phyloP scores from a whole-genome alignment of 2,797 vertebrate genomes.

The Sciurus carolinensis region DNA sequence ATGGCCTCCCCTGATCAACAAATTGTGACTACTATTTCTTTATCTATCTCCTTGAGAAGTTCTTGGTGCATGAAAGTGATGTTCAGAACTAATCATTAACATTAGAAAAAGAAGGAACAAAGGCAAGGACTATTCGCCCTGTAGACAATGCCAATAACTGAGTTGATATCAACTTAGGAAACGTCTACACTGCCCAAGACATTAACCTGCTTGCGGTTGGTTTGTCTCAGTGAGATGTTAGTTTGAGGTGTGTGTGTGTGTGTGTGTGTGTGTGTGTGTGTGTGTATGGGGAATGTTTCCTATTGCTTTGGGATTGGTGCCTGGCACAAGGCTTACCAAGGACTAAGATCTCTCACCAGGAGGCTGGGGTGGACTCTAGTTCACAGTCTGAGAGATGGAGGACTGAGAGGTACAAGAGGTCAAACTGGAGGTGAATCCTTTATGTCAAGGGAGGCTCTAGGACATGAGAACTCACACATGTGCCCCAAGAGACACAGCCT shows the following conservation, averaged over 20 bases:
- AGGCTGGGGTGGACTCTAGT: not conserved
- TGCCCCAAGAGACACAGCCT: not conserved
- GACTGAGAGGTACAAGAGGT: not conserved
- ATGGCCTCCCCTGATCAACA: not conserved
- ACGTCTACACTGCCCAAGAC: not conserved
- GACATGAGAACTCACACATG: not conserved
- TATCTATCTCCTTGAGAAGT: not conserved
- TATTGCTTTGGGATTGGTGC: not conserved
- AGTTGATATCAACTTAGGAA: not conserved
- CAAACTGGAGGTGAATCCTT: not conserved
- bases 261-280: not conserved
- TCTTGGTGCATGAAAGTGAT: slow-evolving; percentile 30
- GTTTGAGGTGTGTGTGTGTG: not conserved
- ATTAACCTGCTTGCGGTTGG: not conserved
- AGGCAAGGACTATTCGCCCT: not conserved
- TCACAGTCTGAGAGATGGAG: not conserved
- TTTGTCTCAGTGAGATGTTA: not conserved
- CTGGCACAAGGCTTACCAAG: not conserved
- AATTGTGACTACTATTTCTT: slow-evolving; percentile 33
- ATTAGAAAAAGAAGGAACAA: slow-evolving; percentile 1
- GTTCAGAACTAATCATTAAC: not conserved
- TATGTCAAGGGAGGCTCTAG: not conserved
- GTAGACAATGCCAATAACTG: not conserved
- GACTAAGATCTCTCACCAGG: not conserved
- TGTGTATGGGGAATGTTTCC: not conserved